These are phyloP conservation scores for Chloroceryle amazona DNA, from an alignment of 2,797 vertebrate genomes.

Conservation along the genomic window DNA sequence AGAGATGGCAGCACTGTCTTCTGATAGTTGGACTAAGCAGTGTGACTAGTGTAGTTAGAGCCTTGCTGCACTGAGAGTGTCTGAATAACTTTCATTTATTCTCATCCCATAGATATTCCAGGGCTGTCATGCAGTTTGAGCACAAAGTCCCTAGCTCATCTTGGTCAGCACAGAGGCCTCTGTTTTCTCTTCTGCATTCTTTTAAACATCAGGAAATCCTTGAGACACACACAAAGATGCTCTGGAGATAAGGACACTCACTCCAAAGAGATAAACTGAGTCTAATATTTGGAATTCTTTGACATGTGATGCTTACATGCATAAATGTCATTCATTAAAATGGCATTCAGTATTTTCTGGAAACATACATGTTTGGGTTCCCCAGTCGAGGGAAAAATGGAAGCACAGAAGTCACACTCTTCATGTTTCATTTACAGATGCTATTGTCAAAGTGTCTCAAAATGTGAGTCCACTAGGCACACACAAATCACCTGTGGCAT, in stretches of 20 bases:
- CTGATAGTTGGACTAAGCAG: background rate
- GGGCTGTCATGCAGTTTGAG: background rate
- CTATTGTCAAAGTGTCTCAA: background rate
- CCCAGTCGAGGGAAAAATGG: background rate
- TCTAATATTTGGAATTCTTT: background rate
- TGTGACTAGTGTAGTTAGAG: background rate
- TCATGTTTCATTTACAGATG: background rate
- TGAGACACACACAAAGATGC: background rate
- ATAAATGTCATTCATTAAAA: background rate
- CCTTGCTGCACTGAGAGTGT: background rate
- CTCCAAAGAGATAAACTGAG: background rate
- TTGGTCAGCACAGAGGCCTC: background rate
- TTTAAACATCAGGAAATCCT: background rate
- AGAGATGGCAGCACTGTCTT: background rate
- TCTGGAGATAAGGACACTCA: background rate
- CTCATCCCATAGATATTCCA: accelerated
- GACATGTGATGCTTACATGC: background rate
- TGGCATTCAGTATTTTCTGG: background rate
- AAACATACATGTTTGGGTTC: background rate
- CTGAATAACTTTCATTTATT: background rate
- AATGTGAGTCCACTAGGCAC: background rate
- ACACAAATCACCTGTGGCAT: background rate
- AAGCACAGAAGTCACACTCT: background rate
- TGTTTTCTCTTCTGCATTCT: background rate
- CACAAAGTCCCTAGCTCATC: background rate